Conservation (phyloP, 2,888 invertebrate species). For the Apamea sordens region DNA sequence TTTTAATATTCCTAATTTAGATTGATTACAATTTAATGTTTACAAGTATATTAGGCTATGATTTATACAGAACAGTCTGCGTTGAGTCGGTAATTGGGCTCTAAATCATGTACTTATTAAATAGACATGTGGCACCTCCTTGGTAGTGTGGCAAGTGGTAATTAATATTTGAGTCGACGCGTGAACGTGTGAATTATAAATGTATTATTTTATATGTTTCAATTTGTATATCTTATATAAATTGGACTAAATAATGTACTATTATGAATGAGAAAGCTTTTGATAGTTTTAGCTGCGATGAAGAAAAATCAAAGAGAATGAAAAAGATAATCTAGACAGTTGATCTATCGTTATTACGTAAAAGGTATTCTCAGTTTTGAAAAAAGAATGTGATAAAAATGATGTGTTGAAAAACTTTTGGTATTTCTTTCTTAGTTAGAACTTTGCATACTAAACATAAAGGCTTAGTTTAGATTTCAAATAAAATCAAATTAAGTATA, state of each 20-base stretch:
- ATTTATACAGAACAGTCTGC: constrained; percentile 30
- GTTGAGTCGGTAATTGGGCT: constrained; percentile 56
- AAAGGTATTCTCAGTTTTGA: not conserved
- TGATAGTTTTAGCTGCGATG: not conserved
- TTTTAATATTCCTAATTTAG: constrained; percentile 29
- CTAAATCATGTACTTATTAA: constrained; percentile 63
- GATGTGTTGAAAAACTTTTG: not conserved
- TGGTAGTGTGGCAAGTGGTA: constrained; percentile 27
- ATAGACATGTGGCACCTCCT: constrained; percentile 47
- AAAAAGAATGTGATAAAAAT: not conserved
- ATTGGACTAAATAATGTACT: not conserved
- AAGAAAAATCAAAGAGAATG: not conserved
- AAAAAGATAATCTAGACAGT: not conserved
- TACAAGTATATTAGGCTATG: constrained; percentile 21
- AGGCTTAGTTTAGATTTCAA: not conserved
- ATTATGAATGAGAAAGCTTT: not conserved
- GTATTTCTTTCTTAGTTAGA: not conserved
- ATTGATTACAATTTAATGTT: constrained; percentile 31
- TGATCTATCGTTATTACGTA: not conserved
- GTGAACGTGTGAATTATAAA: constrained; percentile 28
- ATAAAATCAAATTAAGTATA: constrained; percentile 1
- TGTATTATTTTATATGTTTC: constrained; percentile 22
- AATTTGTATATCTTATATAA: not conserved
- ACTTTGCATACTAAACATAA: not conserved
- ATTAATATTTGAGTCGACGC: constrained; percentile 41